Evolutionary conservation across 2,113 vertebrate species (phyloP).

Genomic region (Ictalurus punctatus): DNA sequence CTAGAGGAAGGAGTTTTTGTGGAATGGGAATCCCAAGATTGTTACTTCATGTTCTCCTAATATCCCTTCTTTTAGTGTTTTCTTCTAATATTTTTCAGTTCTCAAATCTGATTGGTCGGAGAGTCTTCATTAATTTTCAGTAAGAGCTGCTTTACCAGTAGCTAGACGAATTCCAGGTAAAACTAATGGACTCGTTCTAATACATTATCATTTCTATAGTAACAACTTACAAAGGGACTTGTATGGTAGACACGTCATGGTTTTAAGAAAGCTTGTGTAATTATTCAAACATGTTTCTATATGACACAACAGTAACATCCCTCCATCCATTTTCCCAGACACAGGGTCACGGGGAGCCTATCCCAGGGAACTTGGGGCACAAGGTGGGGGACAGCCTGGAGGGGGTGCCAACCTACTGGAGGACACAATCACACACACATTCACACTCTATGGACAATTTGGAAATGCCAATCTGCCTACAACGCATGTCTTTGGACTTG

Average conservation of each 20-base stretch:
- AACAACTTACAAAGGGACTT: background rate
- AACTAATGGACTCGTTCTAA: background rate
- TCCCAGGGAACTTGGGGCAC: too few species aligned
- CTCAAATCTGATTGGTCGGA: background rate
- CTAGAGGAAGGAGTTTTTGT: conserved; percentile 8
- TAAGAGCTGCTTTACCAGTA: background rate
- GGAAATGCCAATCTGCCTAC: too few species aligned
- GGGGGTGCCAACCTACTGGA: too few species aligned
- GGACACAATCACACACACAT: too few species aligned
- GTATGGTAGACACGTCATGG: background rate
- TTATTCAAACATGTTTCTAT: too few species aligned
- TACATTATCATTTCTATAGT: background rate
- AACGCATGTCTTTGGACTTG: too few species aligned
- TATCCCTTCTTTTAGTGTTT: background rate
- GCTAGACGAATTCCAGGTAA: background rate
- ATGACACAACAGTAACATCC: background rate
- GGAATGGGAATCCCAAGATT: conserved; percentile 14
- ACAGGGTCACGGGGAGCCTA: too few species aligned
- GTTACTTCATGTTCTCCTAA: background rate
- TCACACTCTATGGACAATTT: too few species aligned
- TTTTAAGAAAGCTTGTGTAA: background rate
- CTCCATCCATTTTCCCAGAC: too few species aligned
- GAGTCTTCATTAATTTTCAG: background rate
- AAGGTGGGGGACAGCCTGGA: too few species aligned
- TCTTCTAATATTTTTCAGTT: too few species aligned